A percentile compares a stretch with the other conserved stretches of the same genome.
phyloP scores from a whole-genome alignment of 2,888 invertebrate species.

The Heteromurus nitidus region DNA sequence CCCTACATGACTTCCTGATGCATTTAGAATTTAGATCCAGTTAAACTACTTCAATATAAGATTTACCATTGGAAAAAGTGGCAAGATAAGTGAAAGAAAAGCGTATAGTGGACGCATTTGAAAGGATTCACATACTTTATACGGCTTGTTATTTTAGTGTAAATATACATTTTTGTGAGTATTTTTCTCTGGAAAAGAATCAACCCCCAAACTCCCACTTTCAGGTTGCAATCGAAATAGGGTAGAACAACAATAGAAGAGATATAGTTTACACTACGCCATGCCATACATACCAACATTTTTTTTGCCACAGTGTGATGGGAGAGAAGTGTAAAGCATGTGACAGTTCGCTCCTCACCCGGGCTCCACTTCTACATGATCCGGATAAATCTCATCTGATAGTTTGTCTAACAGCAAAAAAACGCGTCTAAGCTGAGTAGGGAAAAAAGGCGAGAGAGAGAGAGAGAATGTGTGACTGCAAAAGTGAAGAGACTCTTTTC shows the following conservation, averaged over 20 bases:
- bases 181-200: neutral
- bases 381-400: constrained; percentile 61
- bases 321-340: neutral
- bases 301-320: neutral
- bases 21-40: no score
- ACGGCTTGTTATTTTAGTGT: constrained; percentile 33
- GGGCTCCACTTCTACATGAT: constrained; percentile 43
- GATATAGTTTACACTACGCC: no score
- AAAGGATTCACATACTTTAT: constrained; percentile 39
- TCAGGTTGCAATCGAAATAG: constrained; percentile 24
- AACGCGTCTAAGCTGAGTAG: no score
- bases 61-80: no score
- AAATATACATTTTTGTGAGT: constrained; percentile 14
- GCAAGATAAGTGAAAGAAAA: neutral
- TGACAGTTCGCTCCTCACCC: constrained; percentile 40
- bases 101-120: neutral
- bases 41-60: no score
- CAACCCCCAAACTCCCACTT: constrained; percentile 29
- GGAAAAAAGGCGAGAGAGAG: constrained; percentile 9
- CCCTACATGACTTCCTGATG: no score
- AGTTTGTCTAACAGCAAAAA: constrained; percentile 40
- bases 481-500: constrained; percentile 49
- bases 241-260: constrained; percentile 30
- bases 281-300: neutral
- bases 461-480: constrained; percentile 12